phyloP scores from a whole-genome alignment of 2,888 invertebrate species.

The Creontiades dilutus region DNA sequence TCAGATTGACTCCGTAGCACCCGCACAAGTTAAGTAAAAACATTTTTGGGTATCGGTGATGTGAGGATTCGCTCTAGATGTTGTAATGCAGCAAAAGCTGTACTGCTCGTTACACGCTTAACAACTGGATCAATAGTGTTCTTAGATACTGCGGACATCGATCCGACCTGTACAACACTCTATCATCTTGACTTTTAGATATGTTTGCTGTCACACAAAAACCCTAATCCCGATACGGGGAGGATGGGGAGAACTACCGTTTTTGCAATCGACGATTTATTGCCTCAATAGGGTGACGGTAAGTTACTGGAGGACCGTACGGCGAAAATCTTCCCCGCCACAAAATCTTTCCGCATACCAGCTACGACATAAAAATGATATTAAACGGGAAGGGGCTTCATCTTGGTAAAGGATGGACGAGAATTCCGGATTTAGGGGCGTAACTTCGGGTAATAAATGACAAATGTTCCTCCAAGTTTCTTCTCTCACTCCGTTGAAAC shows the following conservation, averaged over 20 bases:
- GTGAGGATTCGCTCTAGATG: too few relatives aligned
- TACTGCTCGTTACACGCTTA: too few relatives aligned
- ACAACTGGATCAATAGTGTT: background rate
- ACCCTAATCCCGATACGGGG: background rate
- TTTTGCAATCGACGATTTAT: conserved; percentile 17
- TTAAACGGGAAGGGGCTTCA: conserved; percentile 23
- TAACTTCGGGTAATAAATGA: conserved; percentile 34
- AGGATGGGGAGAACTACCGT: conserved; percentile 1
- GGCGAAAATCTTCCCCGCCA: background rate
- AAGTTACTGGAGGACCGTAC: background rate
- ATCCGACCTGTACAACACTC: background rate
- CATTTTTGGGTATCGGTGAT: too few relatives aligned
- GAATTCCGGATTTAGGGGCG: background rate
- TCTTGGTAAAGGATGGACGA: conserved; percentile 33
- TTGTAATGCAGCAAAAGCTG: too few relatives aligned
- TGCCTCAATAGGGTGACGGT: background rate
- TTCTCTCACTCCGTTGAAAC: background rate
- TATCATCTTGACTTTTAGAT: background rate
- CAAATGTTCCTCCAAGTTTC: conserved; percentile 16
- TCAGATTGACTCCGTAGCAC: background rate
- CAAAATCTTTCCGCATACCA: conserved; percentile 32
- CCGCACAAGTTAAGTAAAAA: background rate
- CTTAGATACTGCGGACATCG: background rate
- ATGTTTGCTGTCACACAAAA: background rate
- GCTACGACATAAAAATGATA: conserved; percentile 30